Percentiles rank a stretch among this genome's conserved stretches.
Conservation (phyloP, 2,888 invertebrate species). For the Coenonympha arcania region DNA sequence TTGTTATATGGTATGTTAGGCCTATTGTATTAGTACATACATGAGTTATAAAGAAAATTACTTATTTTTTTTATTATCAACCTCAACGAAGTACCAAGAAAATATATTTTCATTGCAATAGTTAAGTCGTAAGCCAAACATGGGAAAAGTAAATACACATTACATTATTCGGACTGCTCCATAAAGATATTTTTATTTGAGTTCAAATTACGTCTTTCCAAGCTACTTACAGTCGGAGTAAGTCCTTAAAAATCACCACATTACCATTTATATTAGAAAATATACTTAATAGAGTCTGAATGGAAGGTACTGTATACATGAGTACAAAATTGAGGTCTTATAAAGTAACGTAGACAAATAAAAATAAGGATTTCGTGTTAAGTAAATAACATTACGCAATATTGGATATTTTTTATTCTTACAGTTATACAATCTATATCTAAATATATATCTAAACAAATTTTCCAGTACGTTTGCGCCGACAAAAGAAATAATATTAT, state of each 20-base stretch:
- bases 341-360: not conserved
- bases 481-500: too few species aligned
- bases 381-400: not conserved
- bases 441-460: too few species aligned
- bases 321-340: not conserved
- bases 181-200: slow-evolving; percentile 26
- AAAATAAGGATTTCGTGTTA: not conserved
- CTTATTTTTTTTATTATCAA: not conserved
- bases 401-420: too few species aligned
- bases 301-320: not conserved
- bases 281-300: slow-evolving; percentile 39
- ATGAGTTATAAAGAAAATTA: not conserved
- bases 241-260: slow-evolving; percentile 53
- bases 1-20: too few species aligned
- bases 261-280: slow-evolving; percentile 68
- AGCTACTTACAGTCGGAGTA: slow-evolving; percentile 28
- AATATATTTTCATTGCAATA: slow-evolving; percentile 8
- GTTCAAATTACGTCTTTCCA: slow-evolving; percentile 25
- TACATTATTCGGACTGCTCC: slow-evolving; percentile 20
- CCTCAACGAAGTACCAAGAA: not conserved
- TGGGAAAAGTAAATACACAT: slow-evolving; percentile 20
- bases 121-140: slow-evolving; percentile 7
- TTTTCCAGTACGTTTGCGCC: too few species aligned
- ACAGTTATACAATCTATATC: too few species aligned
- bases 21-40: too few species aligned